Base-by-base conservation (phyloP, 2,113 vertebrate genomes). In the Burhinus bistriatus region DNA sequence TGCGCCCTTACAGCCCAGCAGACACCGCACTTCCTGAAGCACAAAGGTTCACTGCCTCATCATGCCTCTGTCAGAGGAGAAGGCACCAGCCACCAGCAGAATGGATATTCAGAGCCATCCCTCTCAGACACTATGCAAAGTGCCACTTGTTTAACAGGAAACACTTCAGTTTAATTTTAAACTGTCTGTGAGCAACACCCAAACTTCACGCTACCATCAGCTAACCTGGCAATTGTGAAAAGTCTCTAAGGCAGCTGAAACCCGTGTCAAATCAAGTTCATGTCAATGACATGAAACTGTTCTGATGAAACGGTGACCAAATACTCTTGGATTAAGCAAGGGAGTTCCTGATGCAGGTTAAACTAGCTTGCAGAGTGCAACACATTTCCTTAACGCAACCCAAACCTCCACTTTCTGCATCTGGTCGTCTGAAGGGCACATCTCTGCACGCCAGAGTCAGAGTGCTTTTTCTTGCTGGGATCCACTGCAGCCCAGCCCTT, bases 1-100 rank as follows among this genome's bases (percentile, higher is more conserved):
- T 71, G 23, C 38, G 22, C 5, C 8, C 2, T 61, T 32, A 16
- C 5, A 61, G 62, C 16, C 17, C 57, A 61, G 34, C 32, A 78
- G 51, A 8, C 34, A 27, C 44, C n/a, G 11, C 0, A 1, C 15
- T 80, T 64, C 16, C 20, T 34, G 15, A 17, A 85, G n/a, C 0
- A 0, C 14, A 30, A 36, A 76, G 13, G 15, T 15, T 88, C 45
- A 22, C n/a, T 54, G 38, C 29, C 21, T 57, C 34, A 27, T n/a
- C 38, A 32, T 1, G 3, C 20, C 20, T 49, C 26, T 23, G 1
- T 27, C 10, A 7, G 15, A 54, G 21, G 1, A 66, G 59, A 45
- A 58, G 25, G 15, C 32, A 83, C 15, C 25, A 82, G 45, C 23
- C 23, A 70, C 26, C 25, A 68, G n/a, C 10, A 59, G 15, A 49